phyloP scores from a whole-genome alignment of 2,797 vertebrate genomes.

The Sorex maritimensis region DNA sequence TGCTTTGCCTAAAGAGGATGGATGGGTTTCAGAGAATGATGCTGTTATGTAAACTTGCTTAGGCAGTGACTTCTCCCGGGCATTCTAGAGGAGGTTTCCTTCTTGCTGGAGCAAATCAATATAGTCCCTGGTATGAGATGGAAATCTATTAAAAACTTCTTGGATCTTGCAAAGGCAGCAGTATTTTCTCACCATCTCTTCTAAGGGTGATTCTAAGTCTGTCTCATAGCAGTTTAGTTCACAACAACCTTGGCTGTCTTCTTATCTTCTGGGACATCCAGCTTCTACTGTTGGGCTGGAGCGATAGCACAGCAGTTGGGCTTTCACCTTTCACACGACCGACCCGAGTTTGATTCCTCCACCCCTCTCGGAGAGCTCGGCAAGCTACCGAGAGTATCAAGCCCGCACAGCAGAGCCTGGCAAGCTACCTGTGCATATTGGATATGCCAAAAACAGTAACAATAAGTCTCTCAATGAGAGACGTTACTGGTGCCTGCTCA shows the following conservation, averaged over 20 bases:
- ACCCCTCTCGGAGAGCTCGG: no score
- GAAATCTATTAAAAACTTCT: not conserved
- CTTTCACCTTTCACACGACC: no score
- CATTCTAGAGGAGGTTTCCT: not conserved
- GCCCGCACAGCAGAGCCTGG: no score
- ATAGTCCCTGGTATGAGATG: not conserved
- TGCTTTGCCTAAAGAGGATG: not conserved
- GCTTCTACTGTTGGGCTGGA: not conserved
- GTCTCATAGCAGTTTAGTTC: not conserved
- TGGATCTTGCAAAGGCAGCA: not conserved
- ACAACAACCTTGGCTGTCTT: not conserved
- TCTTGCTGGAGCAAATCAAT: not conserved
- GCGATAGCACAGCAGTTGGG: no score
- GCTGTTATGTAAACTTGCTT: not conserved
- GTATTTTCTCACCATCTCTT: not conserved
- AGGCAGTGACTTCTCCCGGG: not conserved
- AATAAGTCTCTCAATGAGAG: no score
- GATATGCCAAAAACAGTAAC: no score
- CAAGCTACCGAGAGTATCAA: no score
- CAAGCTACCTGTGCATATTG: no score
- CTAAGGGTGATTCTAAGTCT: not conserved
- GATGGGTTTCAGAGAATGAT: not conserved
- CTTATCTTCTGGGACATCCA: not conserved
- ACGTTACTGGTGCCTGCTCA: no score
- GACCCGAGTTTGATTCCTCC: no score